phyloP scores from a whole-genome alignment of 2,888 invertebrate species.

The Aromia moschata region DNA sequence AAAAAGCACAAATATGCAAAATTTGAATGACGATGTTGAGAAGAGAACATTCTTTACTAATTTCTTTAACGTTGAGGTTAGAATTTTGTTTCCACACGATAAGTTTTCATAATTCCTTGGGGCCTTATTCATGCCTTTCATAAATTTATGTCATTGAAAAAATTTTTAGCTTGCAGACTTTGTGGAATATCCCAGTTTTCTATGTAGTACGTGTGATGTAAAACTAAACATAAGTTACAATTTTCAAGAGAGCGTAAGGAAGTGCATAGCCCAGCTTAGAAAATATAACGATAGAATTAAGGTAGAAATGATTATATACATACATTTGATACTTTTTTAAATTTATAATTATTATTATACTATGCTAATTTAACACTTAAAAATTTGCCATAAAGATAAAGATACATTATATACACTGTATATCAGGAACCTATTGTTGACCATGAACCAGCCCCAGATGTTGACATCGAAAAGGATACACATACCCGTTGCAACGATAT shows the following conservation, averaged over 20 bases:
- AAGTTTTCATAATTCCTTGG: too few species aligned
- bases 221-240: slow-evolving; percentile 28
- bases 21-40: slow-evolving; percentile 22
- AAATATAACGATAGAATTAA: slow-evolving; percentile 8
- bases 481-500: too few species aligned
- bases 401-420: too few species aligned
- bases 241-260: slow-evolving; percentile 29
- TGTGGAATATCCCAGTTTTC: slow-evolving; percentile 23
- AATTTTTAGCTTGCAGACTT: slow-evolving; percentile 32
- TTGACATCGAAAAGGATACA: too few species aligned
- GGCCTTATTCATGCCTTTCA: too few species aligned
- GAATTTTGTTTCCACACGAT: slow-evolving; percentile 28
- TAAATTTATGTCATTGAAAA: not conserved
- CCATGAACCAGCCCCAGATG: too few species aligned
- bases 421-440: too few species aligned
- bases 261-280: slow-evolving; percentile 20
- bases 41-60: slow-evolving; percentile 24
- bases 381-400: too few species aligned
- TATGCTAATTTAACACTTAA: too few species aligned
- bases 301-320: too few species aligned
- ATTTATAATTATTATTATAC: too few species aligned
- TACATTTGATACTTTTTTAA: too few species aligned
- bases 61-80: slow-evolving; percentile 37
- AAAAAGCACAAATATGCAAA: slow-evolving; percentile 22
- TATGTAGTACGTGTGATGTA: slow-evolving; percentile 31